Conservation (phyloP, 2,888 invertebrate genomes). For the Drosophila mulleri region DNA sequence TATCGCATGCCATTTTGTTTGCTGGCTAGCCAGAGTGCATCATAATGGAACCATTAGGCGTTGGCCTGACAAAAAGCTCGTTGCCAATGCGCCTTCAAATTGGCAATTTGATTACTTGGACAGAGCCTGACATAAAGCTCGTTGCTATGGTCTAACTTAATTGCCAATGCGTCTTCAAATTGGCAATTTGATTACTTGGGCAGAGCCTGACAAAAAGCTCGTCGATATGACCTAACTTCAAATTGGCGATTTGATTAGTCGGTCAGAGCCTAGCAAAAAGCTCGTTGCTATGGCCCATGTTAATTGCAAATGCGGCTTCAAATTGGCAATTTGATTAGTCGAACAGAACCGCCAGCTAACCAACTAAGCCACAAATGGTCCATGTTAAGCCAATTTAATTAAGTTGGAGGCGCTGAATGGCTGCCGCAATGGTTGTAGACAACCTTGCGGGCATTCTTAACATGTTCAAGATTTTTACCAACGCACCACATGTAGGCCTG, state of each 20-base stretch:
- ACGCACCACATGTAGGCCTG: slow-evolving; percentile 59
- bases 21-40: slow-evolving; percentile 24
- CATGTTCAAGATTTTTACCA: slow-evolving; percentile 72
- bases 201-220: not conserved
- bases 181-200: slow-evolving; percentile 59
- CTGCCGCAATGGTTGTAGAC: slow-evolving; percentile 54
- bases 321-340: slow-evolving; percentile 63
- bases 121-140: slow-evolving; percentile 44
- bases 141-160: slow-evolving; percentile 29
- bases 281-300: slow-evolving; percentile 27
- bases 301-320: slow-evolving; percentile 47
- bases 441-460: slow-evolving; percentile 74
- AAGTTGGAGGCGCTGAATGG: slow-evolving; percentile 61
- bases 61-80: slow-evolving; percentile 50
- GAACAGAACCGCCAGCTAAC: slow-evolving; percentile 1
- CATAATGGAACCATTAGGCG: slow-evolving; percentile 38
- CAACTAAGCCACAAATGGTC: slow-evolving; percentile 43
- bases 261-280: slow-evolving; percentile 39
- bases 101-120: slow-evolving; percentile 59
- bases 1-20: slow-evolving; percentile 44
- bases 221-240: no score
- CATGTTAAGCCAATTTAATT: slow-evolving; percentile 69
- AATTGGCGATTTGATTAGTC: no score
- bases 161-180: slow-evolving; percentile 47
- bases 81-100: slow-evolving; percentile 46